A percentile compares a stretch with the other conserved stretches of the same genome.
These are phyloP conservation scores for Ptiloglossa arizonensis DNA, from an alignment of 1,140 invertebrate species.

Conservation along the genomic window DNA sequence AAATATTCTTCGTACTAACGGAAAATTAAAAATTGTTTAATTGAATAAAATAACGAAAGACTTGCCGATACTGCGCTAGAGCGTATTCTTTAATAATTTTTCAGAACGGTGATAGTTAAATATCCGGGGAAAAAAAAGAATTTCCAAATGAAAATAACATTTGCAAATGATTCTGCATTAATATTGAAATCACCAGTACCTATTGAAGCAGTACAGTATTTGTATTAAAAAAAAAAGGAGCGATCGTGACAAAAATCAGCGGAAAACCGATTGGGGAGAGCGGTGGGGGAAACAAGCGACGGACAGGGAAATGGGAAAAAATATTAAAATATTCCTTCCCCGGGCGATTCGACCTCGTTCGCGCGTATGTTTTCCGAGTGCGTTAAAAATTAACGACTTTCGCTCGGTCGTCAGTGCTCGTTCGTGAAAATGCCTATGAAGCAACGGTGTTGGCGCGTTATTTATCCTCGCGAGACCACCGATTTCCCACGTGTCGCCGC, in stretches of 20 bases:
- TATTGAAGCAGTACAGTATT: no score
- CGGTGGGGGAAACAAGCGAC: neutral
- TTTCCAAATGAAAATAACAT: neutral
- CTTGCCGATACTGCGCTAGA: no score
- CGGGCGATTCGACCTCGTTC: constrained; percentile 2
- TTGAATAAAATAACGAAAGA: no score
- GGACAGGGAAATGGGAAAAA: neutral
- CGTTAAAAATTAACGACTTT: constrained; percentile 68
- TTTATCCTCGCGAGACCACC: constrained; percentile 34
- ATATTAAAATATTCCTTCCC: constrained; percentile 36
- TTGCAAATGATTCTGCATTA: constrained; percentile 13
- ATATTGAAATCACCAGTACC: constrained; percentile 19
- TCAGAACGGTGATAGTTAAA: neutral
- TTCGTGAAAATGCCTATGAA: constrained; percentile 31
- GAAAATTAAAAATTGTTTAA: no score
- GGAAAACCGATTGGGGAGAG: neutral
- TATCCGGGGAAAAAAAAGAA: neutral
- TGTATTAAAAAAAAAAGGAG: neutral
- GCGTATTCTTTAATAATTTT: neutral
- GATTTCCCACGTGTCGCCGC: constrained; percentile 37
- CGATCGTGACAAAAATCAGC: neutral
- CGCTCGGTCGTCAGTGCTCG: constrained; percentile 41
- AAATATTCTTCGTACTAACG: no score
- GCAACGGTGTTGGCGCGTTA: constrained; percentile 38
- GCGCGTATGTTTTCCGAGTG: constrained; percentile 29